Conservation (phyloP, 2,797 vertebrate species). For the Coilia nasus region DNA sequence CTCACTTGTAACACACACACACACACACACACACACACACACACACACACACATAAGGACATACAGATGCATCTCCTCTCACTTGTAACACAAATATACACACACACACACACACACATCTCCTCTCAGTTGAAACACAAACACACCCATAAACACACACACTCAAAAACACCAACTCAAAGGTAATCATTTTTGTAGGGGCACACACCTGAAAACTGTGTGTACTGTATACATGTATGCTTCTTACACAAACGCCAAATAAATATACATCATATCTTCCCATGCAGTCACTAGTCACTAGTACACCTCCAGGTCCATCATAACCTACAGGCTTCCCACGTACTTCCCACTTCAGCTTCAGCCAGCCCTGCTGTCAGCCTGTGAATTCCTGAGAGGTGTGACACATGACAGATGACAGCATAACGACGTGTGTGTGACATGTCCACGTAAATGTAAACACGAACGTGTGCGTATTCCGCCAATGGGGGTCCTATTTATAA, state of each 20-base stretch:
- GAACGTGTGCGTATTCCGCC: slow-evolving; percentile 42
- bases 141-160: slow-evolving; percentile 34
- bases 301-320: background rate
- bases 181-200: background rate
- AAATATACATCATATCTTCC: background rate
- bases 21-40: background rate
- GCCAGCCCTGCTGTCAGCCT: background rate
- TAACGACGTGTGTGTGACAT: background rate
- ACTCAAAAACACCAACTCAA: background rate
- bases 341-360: background rate
- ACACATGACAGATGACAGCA: background rate
- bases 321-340: background rate
- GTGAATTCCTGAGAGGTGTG: background rate
- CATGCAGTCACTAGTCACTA: background rate
- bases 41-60: background rate
- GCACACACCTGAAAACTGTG: background rate
- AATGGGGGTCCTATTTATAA: slow-evolving; percentile 67
- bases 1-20: too few relatives aligned
- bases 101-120: slow-evolving; percentile 33
- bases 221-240: background rate
- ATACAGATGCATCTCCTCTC: too few relatives aligned
- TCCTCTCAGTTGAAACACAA: too few relatives aligned
- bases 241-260: background rate
- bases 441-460: slow-evolving; percentile 22
- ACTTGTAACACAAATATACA: too few relatives aligned